Evolutionary conservation across 92 coral and sea anemone species (phyloP).

Genomic region (Siderastrea radians): DNA sequence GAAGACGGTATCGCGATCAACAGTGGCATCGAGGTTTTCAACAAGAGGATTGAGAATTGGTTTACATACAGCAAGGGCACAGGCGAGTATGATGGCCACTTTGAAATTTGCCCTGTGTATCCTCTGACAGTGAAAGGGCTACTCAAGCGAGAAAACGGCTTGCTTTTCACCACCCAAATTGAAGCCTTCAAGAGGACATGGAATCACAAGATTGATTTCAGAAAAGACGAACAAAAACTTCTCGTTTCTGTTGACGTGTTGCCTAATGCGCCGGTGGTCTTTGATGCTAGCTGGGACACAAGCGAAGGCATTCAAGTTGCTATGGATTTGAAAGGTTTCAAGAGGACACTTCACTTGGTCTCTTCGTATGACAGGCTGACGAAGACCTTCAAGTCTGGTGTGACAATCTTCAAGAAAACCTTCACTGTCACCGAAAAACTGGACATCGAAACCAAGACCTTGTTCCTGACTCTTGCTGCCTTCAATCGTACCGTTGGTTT

Average conservation of each 20-base stretch:
- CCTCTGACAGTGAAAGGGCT: constrained; percentile 77
- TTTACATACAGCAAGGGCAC: constrained; percentile 57
- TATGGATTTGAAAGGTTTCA: constrained; percentile 77
- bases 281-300: constrained; percentile 81
- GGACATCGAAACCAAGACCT: constrained; percentile 81
- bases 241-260: constrained; percentile 77
- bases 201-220: constrained; percentile 81
- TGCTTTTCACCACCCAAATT: constrained; percentile 72
- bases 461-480: constrained; percentile 58
- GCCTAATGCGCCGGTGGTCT: constrained; percentile 77
- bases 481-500: constrained; percentile 82
- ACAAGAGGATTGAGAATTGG: constrained; percentile 71
- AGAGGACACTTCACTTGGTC: constrained; percentile 71
- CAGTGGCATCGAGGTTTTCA: constrained; percentile 64
- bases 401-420: constrained; percentile 81
- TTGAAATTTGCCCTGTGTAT: constrained; percentile 74
- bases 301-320: constrained; percentile 78
- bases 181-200: constrained; percentile 83
- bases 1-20: constrained; percentile 66
- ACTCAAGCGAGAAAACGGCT: constrained; percentile 73
- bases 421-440: constrained; percentile 70
- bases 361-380: constrained; percentile 69
- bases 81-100: constrained; percentile 71
- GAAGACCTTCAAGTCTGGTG: constrained; percentile 76
- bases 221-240: constrained; percentile 63